These are phyloP conservation scores for Cryptomyrus ogoouensis DNA, from an alignment of 2,113 vertebrate species.

Conservation along the genomic window DNA sequence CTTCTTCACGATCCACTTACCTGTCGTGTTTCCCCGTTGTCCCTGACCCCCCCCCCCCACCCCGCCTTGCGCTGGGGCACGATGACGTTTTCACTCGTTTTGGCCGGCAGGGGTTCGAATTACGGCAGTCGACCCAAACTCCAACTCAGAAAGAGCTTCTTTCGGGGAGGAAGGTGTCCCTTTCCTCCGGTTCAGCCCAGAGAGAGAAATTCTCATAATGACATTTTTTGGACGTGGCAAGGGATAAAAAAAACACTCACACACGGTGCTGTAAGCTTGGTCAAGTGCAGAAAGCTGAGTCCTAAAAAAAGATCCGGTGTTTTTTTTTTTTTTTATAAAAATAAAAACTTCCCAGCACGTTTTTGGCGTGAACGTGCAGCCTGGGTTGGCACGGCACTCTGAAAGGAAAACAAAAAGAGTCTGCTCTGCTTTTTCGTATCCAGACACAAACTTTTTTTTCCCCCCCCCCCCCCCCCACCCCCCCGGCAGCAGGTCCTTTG, in stretches of 20 bases:
- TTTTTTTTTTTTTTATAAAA: background rate
- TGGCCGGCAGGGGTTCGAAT: background rate
- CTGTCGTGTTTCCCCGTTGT: background rate
- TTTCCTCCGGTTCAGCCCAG: background rate
- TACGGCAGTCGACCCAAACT: background rate
- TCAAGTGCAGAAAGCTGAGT: background rate
- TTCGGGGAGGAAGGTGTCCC: background rate
- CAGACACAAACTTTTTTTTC: constrained; percentile 32
- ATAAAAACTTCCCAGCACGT: background rate
- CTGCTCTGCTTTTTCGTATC: constrained; percentile 2
- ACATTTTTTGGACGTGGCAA: background rate
- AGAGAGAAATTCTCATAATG: background rate
- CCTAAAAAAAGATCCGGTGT: background rate
- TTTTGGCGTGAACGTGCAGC: background rate
- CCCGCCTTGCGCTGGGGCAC: background rate
- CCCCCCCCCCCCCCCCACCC: background rate
- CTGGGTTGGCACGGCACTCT: background rate
- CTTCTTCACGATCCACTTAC: background rate
- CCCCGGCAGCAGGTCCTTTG: constrained; percentile 36
- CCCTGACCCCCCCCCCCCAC: background rate
- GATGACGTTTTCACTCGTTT: background rate
- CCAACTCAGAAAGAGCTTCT: background rate
- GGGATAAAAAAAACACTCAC: background rate
- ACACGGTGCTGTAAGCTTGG: background rate
- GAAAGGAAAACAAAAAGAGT: background rate